Evolutionary conservation across 2,888 invertebrate genomes (phyloP).

Genomic region (Protonemura montana): DNA sequence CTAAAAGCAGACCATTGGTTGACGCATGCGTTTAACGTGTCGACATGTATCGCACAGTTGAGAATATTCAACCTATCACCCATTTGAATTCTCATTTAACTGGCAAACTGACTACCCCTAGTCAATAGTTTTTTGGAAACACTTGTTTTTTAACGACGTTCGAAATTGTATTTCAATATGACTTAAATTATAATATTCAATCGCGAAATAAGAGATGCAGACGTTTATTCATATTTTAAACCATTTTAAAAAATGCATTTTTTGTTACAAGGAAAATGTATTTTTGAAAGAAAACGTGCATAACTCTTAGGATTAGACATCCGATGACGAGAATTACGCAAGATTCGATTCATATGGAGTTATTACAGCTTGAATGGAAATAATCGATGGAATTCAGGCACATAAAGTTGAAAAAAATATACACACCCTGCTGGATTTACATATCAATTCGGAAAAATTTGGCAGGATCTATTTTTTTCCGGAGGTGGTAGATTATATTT

Average conservation of each 20-base stretch:
- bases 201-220: too few relatives aligned
- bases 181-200: too few relatives aligned
- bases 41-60: not conserved
- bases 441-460: not conserved
- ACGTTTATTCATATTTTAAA: too few relatives aligned
- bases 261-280: not conserved
- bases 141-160: too few relatives aligned
- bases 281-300: not conserved
- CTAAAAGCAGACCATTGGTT: conserved; percentile 7
- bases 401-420: not conserved
- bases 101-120: too few relatives aligned
- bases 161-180: too few relatives aligned
- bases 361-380: not conserved
- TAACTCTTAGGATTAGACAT: not conserved
- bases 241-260: too few relatives aligned
- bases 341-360: not conserved
- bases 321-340: not conserved
- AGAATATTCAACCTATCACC: not conserved
- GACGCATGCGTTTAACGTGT: not conserved
- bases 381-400: not conserved
- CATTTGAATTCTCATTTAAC: not conserved
- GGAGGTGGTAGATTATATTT: not conserved
- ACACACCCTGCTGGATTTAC: not conserved
- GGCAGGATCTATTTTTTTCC: not conserved
- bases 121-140: too few relatives aligned